Evolutionary conservation across 2,888 invertebrate species (phyloP).

Genomic region (Pollenia amentaria): DNA sequence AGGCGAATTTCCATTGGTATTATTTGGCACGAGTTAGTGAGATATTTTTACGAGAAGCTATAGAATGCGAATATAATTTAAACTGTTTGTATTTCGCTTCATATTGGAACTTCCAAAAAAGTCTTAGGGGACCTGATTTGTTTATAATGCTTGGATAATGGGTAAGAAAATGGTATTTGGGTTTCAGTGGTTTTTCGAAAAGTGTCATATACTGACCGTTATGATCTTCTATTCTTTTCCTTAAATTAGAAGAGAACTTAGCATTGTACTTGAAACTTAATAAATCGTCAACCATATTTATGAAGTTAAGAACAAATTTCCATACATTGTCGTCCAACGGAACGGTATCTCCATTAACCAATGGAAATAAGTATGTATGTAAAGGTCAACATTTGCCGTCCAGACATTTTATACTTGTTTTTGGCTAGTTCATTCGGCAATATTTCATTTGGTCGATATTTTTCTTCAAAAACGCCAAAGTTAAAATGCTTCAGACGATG

Average conservation of each 20-base stretch:
- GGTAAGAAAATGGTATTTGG: conserved; percentile 26
- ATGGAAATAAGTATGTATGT: conserved; percentile 20
- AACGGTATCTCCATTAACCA: not conserved
- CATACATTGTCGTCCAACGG: conserved; percentile 13
- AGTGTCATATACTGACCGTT: not conserved
- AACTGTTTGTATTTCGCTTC: conserved; percentile 52
- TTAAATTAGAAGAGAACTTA: not conserved
- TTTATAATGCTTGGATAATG: conserved; percentile 43
- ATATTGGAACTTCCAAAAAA: conserved; percentile 32
- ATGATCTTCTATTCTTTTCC: conserved; percentile 25
- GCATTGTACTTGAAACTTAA: conserved; percentile 7
- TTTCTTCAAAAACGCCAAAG: conserved; percentile 16
- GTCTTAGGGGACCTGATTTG: conserved; percentile 29
- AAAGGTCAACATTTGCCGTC: conserved; percentile 20
- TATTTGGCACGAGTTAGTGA: no score
- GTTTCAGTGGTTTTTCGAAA: conserved; percentile 32
- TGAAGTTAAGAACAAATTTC: conserved; percentile 22
- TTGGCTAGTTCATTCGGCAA: not conserved
- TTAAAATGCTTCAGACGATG: conserved; percentile 17
- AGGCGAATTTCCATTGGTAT: no score
- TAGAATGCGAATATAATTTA: conserved; percentile 43
- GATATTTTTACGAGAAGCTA: conserved; percentile 26
- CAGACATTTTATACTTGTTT: conserved; percentile 28
- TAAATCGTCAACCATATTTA: conserved; percentile 35
- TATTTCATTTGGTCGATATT: conserved; percentile 15